Conservation (phyloP, 2,113 vertebrate genomes). For the Vulpes lagopus region DNA sequence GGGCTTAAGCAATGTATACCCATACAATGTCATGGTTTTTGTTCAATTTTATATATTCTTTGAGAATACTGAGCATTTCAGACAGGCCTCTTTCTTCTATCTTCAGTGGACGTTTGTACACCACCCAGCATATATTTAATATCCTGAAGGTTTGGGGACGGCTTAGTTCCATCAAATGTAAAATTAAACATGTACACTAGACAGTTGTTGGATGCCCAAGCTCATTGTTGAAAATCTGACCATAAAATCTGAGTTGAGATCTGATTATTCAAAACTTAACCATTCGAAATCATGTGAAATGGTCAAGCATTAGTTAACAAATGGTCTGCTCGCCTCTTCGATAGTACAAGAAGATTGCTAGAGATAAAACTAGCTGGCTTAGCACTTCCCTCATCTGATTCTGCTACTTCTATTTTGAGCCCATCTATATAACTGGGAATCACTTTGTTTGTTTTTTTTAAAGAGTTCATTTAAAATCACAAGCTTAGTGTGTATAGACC, state of each 20-base stretch:
- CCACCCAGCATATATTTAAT: background rate
- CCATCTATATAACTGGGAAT: background rate
- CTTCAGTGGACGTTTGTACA: background rate
- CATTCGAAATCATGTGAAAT: conserved; percentile 38
- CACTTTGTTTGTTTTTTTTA: background rate
- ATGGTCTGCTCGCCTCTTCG: background rate
- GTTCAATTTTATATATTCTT: conserved; percentile 38
- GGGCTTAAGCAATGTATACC: background rate
- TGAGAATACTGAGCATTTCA: conserved; percentile 15
- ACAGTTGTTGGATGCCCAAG: background rate
- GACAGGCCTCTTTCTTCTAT: background rate
- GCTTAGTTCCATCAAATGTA: conserved; percentile 27
- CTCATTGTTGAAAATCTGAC: conserved; percentile 27
- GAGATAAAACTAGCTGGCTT: background rate
- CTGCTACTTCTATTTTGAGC: conserved; percentile 8
- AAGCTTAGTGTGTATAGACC: background rate
- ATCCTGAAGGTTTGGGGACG: background rate
- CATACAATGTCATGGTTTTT: background rate
- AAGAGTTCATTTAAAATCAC: too few species aligned
- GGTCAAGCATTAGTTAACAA: conserved; percentile 8
- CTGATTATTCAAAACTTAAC: background rate
- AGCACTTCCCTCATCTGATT: background rate
- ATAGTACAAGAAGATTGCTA: background rate
- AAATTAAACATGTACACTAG: conserved; percentile 14
- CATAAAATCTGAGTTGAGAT: conserved; percentile 28